Evolutionary conservation across 2,888 invertebrate species (phyloP).

Genomic region (Acleris sparsana): DNA sequence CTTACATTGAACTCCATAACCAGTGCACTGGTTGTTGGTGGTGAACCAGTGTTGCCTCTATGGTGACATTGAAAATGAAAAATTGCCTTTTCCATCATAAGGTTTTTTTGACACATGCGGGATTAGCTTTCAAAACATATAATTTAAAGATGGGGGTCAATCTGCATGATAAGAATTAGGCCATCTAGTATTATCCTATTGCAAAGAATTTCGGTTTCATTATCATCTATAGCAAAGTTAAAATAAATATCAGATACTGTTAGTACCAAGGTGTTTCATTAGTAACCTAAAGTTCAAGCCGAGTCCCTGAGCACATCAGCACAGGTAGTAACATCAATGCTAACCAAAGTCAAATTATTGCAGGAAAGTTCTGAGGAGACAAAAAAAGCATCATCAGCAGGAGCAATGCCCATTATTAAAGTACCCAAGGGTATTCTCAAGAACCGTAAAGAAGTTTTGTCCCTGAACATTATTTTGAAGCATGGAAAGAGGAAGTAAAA

Average conservation of each 20-base stretch:
- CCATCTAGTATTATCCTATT: too few species aligned
- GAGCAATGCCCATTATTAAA: conserved; percentile 54
- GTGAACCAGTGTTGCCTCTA: too few species aligned
- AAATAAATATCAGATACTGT: conserved; percentile 10
- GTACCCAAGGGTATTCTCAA: conserved; percentile 59
- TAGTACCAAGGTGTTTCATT: conserved; percentile 15
- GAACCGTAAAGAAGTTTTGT: conserved; percentile 53
- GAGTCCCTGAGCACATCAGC: background rate
- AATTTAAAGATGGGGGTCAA: too few species aligned
- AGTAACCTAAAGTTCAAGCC: background rate
- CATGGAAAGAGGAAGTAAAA: conserved; percentile 37
- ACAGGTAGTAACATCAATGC: background rate
- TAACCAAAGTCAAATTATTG: conserved; percentile 40
- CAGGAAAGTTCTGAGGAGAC: conserved; percentile 45
- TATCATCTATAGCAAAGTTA: too few species aligned
- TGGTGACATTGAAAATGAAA: too few species aligned
- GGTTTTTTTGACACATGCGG: too few species aligned
- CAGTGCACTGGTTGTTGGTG: too few species aligned
- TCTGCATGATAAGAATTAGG: too few species aligned
- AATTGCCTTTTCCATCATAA: too few species aligned
- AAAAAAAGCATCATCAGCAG: conserved; percentile 38
- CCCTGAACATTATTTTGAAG: conserved; percentile 60
- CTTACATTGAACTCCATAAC: too few species aligned
- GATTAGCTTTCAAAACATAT: too few species aligned
- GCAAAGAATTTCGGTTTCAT: too few species aligned